A percentile compares a stretch with the other conserved stretches of the same genome.
Conservation (phyloP, 2,113 vertebrate genomes). For the Melanerpes formicivorus region DNA sequence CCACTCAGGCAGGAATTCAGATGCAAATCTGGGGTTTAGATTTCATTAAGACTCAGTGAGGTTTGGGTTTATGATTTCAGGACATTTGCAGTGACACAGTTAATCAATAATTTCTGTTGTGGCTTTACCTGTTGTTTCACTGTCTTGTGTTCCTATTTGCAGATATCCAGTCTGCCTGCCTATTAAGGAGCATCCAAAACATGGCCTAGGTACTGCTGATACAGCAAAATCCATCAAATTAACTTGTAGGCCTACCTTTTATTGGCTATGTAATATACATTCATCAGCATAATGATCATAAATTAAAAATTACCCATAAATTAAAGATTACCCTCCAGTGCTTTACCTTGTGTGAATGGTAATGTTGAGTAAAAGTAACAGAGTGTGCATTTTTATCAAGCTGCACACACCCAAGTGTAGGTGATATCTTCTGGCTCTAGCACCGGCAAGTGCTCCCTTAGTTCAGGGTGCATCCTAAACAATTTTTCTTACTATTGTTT, state of each 20-base stretch:
- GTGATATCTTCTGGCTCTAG: not conserved
- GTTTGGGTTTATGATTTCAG: not conserved
- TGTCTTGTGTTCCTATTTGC: not conserved
- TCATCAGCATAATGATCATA: not conserved
- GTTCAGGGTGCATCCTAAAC: not conserved
- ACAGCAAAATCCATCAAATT: not conserved
- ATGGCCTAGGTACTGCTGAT: not conserved
- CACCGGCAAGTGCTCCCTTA: not conserved
- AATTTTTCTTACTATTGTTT: not conserved
- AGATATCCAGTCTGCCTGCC: not conserved
- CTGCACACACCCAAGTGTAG: not conserved
- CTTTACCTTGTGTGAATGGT: not conserved
- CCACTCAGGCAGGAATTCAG: not conserved
- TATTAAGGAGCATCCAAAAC: not conserved
- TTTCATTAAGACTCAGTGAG: not conserved
- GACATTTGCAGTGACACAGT: not conserved
- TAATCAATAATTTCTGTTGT: not conserved
- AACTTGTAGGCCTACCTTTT: not conserved
- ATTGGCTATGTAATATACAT: not conserved
- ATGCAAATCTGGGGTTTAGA: not conserved
- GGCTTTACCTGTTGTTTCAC: not conserved
- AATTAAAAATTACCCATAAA: not conserved
- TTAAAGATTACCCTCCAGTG: not conserved
- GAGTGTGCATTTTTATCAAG: not conserved
- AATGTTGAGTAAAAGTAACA: not conserved